Percentiles rank a stretch among this genome's conserved stretches.
Evolutionary conservation across 1,140 invertebrate genomes (phyloP).

Genomic region (Galleria mellonella): DNA sequence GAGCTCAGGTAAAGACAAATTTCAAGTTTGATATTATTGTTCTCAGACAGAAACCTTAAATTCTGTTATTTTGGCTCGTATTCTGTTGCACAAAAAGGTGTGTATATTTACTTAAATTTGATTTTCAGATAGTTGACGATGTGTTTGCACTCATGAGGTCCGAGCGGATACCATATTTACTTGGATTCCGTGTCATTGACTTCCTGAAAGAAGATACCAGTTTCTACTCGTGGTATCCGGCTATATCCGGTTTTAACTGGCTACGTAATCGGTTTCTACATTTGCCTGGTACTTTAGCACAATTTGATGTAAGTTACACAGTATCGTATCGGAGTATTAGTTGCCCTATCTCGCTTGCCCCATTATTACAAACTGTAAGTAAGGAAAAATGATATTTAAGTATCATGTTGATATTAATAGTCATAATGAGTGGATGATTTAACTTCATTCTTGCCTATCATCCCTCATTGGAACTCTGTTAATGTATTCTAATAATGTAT

Average conservation of each 20-base stretch:
- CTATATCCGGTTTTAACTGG: slow-evolving; percentile 70
- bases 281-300: slow-evolving; percentile 30
- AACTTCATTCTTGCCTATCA: too few species aligned
- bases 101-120: background rate
- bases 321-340: too few species aligned
- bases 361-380: too few species aligned
- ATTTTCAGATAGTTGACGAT: slow-evolving; percentile 82
- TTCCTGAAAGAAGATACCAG: slow-evolving; percentile 79
- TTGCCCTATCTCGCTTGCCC: too few species aligned
- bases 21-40: too few species aligned
- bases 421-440: too few species aligned
- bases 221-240: slow-evolving; percentile 80
- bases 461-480: too few species aligned
- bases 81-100: slow-evolving; percentile 27
- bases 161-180: slow-evolving; percentile 56
- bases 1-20: slow-evolving; percentile 84
- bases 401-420: too few species aligned
- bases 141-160: slow-evolving; percentile 79
- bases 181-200: slow-evolving; percentile 75
- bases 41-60: too few species aligned
- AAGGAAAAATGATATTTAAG: too few species aligned
- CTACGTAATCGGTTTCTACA: slow-evolving; percentile 67
- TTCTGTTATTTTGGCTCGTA: too few species aligned
- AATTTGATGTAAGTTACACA: slow-evolving; percentile 59
- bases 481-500: too few species aligned